A percentile compares a stretch with the other conserved stretches of the same genome.
Evolutionary conservation across 2,113 vertebrate species (phyloP).

Genomic region (Rhabdornis inornatus): DNA sequence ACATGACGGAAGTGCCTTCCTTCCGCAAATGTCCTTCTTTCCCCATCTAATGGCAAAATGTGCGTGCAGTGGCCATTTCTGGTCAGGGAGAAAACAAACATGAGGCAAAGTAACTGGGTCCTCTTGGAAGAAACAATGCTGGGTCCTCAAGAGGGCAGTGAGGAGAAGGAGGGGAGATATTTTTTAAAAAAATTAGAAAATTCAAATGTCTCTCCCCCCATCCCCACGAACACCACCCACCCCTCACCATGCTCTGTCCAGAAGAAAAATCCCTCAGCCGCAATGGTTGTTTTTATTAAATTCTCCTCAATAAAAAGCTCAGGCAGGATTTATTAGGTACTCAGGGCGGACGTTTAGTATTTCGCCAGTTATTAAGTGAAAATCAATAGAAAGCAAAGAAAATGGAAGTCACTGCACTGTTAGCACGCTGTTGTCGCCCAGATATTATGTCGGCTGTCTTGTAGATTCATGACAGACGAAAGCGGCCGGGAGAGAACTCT

Average conservation of each 20-base stretch:
- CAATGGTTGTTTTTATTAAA: slow-evolving; percentile 99
- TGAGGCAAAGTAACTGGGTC: neutral
- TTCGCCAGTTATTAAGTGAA: slow-evolving; percentile 99
- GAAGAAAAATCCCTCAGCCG: slow-evolving; percentile 95
- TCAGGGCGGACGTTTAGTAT: slow-evolving; percentile 99
- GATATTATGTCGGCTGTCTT: slow-evolving; percentile 99
- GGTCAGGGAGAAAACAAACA: neutral
- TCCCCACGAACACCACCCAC: slow-evolving; percentile 6
- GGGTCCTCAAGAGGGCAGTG: neutral
- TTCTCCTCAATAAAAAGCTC: slow-evolving; percentile 99
- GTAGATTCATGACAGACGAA: slow-evolving; percentile 98
- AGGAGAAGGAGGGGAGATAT: neutral
- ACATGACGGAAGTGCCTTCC: neutral
- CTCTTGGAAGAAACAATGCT: neutral
- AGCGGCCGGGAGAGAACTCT: slow-evolving; percentile 90
- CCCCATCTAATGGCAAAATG: accelerated
- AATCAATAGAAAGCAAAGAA: slow-evolving; percentile 99
- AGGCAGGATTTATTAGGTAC: slow-evolving; percentile 99
- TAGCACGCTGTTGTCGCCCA: slow-evolving; percentile 93
- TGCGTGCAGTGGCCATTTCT: neutral
- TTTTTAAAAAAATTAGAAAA: neutral
- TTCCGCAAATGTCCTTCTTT: neutral
- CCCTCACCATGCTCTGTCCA: slow-evolving; percentile 78
- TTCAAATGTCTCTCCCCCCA: slow-evolving; percentile 50
- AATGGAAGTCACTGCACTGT: slow-evolving; percentile 99